A percentile compares a stretch with the other conserved stretches of the same genome.
phyloP scores from a whole-genome alignment of 2,797 vertebrate species.

The Pangasius krempfi region DNA sequence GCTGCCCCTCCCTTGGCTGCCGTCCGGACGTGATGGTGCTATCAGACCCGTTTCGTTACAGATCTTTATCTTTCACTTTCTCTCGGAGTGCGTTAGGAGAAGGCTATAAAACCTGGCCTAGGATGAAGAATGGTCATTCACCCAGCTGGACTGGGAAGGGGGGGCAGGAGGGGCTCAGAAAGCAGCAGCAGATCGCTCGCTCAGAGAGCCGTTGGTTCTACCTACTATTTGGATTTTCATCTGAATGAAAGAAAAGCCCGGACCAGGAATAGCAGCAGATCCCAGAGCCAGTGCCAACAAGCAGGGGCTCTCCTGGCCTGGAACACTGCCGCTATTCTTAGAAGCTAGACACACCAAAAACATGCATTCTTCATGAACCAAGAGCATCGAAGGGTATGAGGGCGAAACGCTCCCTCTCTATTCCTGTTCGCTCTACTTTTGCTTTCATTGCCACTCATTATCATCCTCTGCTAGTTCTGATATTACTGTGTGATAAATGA shows the following conservation, averaged over 20 bases:
- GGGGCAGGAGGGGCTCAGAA: conserved; percentile 50
- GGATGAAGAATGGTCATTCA: conserved; percentile 78
- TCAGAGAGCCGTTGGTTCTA: conserved; percentile 75
- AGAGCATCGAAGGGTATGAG: background rate
- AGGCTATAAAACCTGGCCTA: conserved; percentile 61
- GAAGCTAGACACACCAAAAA: conserved; percentile 59
- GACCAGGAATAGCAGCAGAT: conserved; percentile 66
- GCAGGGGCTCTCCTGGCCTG: conserved; percentile 60
- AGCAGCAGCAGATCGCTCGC: conserved; percentile 61
- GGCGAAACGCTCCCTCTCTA: background rate
- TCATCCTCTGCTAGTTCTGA: background rate
- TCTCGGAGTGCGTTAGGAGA: conserved; percentile 57
- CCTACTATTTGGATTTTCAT: conserved; percentile 76
- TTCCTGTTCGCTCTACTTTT: background rate
- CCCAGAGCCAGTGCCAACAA: conserved; percentile 45
- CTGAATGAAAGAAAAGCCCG: conserved; percentile 59
- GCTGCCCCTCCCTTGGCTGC: conserved; percentile 55
- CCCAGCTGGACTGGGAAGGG: conserved; percentile 47
- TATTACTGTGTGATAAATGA: background rate
- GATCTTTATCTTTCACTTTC: conserved; percentile 73
- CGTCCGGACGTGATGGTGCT: conserved; percentile 63
- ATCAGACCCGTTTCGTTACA: conserved; percentile 74
- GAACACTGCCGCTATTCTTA: conserved; percentile 74
- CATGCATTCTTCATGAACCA: background rate
- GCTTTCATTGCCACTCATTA: background rate